Conservation (phyloP, 2,888 invertebrate species). For the Cosmorhoe ocellata region DNA sequence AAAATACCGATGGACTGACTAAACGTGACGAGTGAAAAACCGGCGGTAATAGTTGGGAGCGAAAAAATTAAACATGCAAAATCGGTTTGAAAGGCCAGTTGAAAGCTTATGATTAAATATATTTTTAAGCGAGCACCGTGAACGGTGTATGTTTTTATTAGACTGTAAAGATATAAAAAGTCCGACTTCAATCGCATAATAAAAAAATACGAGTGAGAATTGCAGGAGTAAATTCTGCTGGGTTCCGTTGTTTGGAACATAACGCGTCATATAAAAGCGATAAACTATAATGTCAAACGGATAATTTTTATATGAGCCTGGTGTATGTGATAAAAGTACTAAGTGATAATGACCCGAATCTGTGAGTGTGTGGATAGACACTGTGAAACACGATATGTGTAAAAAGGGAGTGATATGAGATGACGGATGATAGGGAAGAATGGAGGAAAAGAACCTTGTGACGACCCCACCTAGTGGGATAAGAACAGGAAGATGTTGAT, state of each 20-base stretch:
- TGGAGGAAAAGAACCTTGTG: too few relatives aligned
- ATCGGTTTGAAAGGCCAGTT: slow-evolving; percentile 62
- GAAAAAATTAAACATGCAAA: slow-evolving; percentile 61
- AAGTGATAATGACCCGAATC: background rate
- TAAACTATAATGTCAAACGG: slow-evolving; percentile 9
- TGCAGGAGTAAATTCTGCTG: slow-evolving; percentile 39
- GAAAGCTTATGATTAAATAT: slow-evolving; percentile 70
- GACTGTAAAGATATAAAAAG: slow-evolving; percentile 52
- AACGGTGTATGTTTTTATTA: slow-evolving; percentile 61
- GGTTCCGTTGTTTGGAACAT: slow-evolving; percentile 43
- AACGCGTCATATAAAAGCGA: slow-evolving; percentile 15
- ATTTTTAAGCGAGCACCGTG: slow-evolving; percentile 52
- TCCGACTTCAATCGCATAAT: slow-evolving; percentile 42
- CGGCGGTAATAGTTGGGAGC: slow-evolving; percentile 51
- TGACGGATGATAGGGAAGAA: too few relatives aligned
- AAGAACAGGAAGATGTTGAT: too few relatives aligned
- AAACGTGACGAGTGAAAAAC: slow-evolving; percentile 47
- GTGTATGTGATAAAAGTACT: too few relatives aligned
- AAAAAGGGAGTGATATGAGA: too few relatives aligned
- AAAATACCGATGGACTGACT: slow-evolving; percentile 24
- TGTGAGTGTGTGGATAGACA: too few relatives aligned
- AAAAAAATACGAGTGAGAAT: slow-evolving; percentile 46
- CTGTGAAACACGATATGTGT: too few relatives aligned
- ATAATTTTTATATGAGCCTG: slow-evolving; percentile 7
- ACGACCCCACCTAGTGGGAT: too few relatives aligned